Evolutionary conservation across 2,113 vertebrate species (phyloP), one percentile per base, ranked within the genome.

Genomic region (Oenanthe melanoleuca): DNA sequence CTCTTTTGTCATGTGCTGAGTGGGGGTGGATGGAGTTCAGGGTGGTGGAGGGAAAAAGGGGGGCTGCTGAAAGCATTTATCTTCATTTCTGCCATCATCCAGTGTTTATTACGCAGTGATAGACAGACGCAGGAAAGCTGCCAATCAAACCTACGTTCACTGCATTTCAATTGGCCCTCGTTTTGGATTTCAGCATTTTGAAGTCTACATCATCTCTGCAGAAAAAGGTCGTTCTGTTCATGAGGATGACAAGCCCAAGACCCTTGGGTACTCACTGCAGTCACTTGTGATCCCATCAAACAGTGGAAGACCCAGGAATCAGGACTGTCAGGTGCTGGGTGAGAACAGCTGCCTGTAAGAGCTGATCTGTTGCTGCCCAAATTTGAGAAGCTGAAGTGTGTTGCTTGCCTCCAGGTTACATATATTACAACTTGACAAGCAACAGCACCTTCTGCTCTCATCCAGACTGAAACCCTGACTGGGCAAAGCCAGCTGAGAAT

Each of bases 51-150:
- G 89, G 93, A 91, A 80, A 33, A 72, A 23, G 91, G 77, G 86
- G 94, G 65, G 93, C 96, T 97, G 94, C 96, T 97, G 95, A 98
- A 98, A 98, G 97, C 98, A 96, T 97, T 98, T 97, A 95, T 98
- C 98, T 98, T 97, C 96, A 74, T 97, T 97, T 97, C 97, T 98
- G 94, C 97, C 96, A 97, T 98, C 97, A 97, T 95, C 82, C 94
- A 96, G 95, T 98, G 98, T 98, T 98, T 98, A 96, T 98, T 97
- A 97, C 97, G 86, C 97, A 94, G 86, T 98, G 98, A 98, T 97
- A 97, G 98, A 98, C 98, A 97, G 97, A 97, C 95, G 94, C 97
- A 98, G 97, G 96, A 98, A 98, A 98, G 97, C 98, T 98, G 98
- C 98, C 98, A 98, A 65, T 98, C 98, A 98, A 98, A 97, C 97